These are phyloP conservation scores for Saccopteryx leptura DNA, from an alignment of 2,113 vertebrate species.

Conservation along the genomic window DNA sequence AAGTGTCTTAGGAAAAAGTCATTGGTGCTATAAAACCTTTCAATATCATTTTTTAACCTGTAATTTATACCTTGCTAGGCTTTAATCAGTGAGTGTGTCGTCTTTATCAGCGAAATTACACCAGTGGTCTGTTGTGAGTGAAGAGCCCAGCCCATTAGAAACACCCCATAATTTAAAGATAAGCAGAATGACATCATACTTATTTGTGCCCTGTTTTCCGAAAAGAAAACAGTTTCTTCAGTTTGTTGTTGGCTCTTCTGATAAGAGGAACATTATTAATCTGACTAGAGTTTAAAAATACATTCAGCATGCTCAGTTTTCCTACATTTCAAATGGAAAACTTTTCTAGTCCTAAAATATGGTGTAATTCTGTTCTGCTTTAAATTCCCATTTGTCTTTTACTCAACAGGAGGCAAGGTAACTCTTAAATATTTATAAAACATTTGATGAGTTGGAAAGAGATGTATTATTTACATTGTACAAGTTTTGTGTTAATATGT, in stretches of 20 bases:
- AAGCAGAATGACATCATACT: constrained; percentile 55
- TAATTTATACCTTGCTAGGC: constrained; percentile 66
- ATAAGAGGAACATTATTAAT: constrained; percentile 56
- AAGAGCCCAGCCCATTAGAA: constrained; percentile 52
- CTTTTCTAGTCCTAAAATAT: constrained; percentile 67
- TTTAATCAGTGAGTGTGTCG: constrained; percentile 56
- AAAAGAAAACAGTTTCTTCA: constrained; percentile 51
- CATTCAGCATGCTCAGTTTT: constrained; percentile 66
- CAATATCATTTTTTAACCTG: constrained; percentile 71
- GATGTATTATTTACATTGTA: constrained; percentile 55
- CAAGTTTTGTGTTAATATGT: constrained; percentile 63
- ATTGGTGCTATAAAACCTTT: constrained; percentile 81
- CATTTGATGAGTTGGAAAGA: constrained; percentile 70
- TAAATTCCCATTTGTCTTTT: constrained; percentile 56
- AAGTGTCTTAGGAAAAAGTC: constrained; percentile 83
- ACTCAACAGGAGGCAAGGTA: constrained; percentile 46
- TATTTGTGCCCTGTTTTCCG: constrained; percentile 50
- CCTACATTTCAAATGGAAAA: constrained; percentile 65
- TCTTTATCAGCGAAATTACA: constrained; percentile 50
- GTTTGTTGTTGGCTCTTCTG: constrained; percentile 55
- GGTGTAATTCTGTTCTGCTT: constrained; percentile 59
- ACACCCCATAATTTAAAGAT: constrained; percentile 63
- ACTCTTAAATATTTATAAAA: constrained; percentile 70
- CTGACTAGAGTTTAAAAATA: constrained; percentile 55
- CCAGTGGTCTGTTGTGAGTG: constrained; percentile 32